phyloP scores from a whole-genome alignment of 2,797 vertebrate species.

The Otus scops region DNA sequence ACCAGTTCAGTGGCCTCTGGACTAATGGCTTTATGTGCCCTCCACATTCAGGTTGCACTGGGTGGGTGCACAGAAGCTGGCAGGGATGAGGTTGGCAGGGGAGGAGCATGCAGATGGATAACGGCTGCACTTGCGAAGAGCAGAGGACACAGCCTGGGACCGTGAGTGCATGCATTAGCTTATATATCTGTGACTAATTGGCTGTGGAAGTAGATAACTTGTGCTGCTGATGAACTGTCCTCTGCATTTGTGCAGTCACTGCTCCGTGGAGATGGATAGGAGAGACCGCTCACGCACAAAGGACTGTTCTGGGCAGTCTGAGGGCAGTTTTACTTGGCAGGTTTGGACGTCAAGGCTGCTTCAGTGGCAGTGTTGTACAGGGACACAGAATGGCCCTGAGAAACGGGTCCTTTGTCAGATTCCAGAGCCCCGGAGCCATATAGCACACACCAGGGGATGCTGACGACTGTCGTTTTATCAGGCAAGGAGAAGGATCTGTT shows the following conservation, averaged over 20 bases:
- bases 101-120: not conserved
- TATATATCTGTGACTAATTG: not conserved
- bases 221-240: not conserved
- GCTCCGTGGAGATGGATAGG: not conserved
- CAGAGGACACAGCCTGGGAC: not conserved
- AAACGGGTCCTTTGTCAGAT: not conserved
- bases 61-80: not conserved
- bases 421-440: not conserved
- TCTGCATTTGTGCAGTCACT: not conserved
- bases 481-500: not conserved
- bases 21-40: not conserved
- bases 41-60: not conserved
- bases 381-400: not conserved
- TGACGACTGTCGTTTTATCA: not conserved
- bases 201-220: not conserved
- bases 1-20: not conserved
- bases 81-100: not conserved
- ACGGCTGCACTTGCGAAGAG: not conserved
- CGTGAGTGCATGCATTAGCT: not conserved
- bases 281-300: accelerated
- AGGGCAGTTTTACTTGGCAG: not conserved
- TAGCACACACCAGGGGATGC: not conserved
- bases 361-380: not conserved
- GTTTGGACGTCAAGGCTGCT: not conserved
- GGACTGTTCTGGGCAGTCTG: not conserved